These are phyloP conservation scores for Tribolium castaneum DNA, from an alignment of 1,140 invertebrate genomes.

Conservation along the genomic window DNA sequence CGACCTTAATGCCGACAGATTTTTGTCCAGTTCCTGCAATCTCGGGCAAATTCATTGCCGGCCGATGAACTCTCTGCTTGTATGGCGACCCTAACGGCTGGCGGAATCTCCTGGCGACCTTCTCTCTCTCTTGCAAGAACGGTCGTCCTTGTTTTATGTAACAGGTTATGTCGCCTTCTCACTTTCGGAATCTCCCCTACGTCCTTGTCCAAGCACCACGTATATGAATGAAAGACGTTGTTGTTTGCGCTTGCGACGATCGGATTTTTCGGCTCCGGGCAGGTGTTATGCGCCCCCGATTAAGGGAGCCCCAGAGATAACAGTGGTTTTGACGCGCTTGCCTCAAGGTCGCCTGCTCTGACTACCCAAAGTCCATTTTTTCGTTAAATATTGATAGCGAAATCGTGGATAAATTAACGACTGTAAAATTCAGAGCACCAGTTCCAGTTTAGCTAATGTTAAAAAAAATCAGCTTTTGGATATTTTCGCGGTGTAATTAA, in stretches of 20 bases:
- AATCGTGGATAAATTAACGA: no score
- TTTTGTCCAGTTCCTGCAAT: no score
- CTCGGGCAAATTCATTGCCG: neutral
- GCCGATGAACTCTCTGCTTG: slow-evolving; percentile 33
- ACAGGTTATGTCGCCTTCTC: slow-evolving; percentile 55
- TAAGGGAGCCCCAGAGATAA: no score
- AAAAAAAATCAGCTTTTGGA: no score
- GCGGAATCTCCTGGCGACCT: slow-evolving; percentile 54
- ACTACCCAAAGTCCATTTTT: no score
- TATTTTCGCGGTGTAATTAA: neutral
- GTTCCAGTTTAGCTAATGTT: no score
- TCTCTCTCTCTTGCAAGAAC: slow-evolving; percentile 40
- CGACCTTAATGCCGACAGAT: no score
- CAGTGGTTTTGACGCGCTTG: no score
- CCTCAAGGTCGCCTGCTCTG: no score
- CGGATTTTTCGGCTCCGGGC: neutral
- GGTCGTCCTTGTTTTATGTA: slow-evolving; percentile 54
- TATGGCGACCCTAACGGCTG: slow-evolving; percentile 42
- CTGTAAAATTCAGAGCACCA: no score
- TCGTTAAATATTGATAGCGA: no score
- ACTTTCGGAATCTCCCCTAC: slow-evolving; percentile 55
- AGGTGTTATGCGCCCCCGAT: no score
- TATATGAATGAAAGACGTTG: slow-evolving; percentile 30
- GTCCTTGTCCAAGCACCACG: slow-evolving; percentile 52
- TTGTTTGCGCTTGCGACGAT: neutral